Base-by-base conservation (phyloP, 2,797 vertebrate species). In the Clangula hyemalis region DNA sequence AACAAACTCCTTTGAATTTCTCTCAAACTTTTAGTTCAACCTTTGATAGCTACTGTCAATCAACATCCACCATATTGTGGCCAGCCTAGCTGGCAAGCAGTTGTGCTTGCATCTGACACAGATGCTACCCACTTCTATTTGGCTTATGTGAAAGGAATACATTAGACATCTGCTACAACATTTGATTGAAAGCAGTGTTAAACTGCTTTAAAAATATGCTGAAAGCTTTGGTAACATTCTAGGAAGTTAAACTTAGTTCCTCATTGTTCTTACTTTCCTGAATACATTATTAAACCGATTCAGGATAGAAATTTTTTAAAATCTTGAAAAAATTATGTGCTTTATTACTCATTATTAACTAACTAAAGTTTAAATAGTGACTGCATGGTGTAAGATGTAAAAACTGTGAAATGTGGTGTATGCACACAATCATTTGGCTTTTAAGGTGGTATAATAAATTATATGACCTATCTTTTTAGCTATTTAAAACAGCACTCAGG, bases 81-180 rank as follows among this genome's bases (percentile, higher is more conserved):
- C 69, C 28, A 60, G 6, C 60, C 7, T 76, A 47, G 66, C 85
- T 94, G 86, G 78, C 66, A 86, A 89, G 76, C 43, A 92, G 73
- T 57, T 85, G 45, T 71, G 64, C 83, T 92, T 74, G 34, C 70
- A 45, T 93, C 69, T 89, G 80, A 90, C 87, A 66, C 66, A 62
- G 66, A 89, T 90, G 85, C 62, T 89, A 51, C 76, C 43, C 51
- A n/a, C 60, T 94, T 81, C 85, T 74, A 2, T 90, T 84, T 88
- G 68, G 60, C 66, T 88, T 72, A 58, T 69, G 39, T 49, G 41
- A 88, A 88, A 90, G 72, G 79, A 96, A 92, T 90, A 73, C n/a
- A 74, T 94, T 85, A 88, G 87, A 70, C 87, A 94, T 95, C 89
- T 96, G 85, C 76, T 95, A 22, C 47, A 68, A 39, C 12, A 19